Conservation (phyloP, 2,113 vertebrate genomes). For the Pygoscelis antarcticus region DNA sequence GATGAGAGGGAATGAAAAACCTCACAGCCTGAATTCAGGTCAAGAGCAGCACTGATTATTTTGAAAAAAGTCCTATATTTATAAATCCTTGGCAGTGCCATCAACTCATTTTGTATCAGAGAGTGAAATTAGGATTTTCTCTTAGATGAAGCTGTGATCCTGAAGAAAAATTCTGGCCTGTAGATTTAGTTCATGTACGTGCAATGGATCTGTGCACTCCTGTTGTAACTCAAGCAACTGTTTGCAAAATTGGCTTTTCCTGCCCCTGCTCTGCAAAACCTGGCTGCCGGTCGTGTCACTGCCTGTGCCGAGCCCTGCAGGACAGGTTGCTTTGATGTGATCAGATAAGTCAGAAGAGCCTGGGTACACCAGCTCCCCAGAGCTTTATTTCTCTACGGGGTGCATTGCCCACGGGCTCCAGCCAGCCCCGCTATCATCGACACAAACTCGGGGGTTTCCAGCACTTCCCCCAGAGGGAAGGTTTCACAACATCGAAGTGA, state of each 20-base stretch:
- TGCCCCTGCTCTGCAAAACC: not conserved
- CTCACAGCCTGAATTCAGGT: slow-evolving; percentile 42
- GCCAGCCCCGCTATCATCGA: not conserved
- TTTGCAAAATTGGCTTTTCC: not conserved
- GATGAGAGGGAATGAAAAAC: not conserved
- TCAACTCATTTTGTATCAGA: not conserved
- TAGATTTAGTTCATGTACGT: not conserved
- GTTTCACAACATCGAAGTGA: slow-evolving; percentile 25
- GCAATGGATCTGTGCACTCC: not conserved
- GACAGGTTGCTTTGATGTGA: not conserved
- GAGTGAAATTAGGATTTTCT: slow-evolving; percentile 25
- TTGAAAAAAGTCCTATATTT: not conserved
- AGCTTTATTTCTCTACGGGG: not conserved
- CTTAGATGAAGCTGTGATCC: not conserved
- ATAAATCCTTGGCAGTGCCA: not conserved
- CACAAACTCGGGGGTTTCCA: not conserved
- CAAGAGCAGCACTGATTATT: slow-evolving; percentile 14
- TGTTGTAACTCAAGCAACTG: not conserved
- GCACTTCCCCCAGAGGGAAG: not conserved
- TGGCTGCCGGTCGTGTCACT: not conserved
- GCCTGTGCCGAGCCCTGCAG: not conserved
- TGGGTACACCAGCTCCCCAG: not conserved
- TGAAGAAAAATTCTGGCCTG: not conserved
- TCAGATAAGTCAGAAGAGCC: not conserved
- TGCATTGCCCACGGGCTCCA: rapidly evolving